A percentile compares a stretch with the other conserved stretches of the same genome.
Evolutionary conservation across 35 echinoderm and acorn worm genomes (phyloP).

Genomic region (Diadema setosum): DNA sequence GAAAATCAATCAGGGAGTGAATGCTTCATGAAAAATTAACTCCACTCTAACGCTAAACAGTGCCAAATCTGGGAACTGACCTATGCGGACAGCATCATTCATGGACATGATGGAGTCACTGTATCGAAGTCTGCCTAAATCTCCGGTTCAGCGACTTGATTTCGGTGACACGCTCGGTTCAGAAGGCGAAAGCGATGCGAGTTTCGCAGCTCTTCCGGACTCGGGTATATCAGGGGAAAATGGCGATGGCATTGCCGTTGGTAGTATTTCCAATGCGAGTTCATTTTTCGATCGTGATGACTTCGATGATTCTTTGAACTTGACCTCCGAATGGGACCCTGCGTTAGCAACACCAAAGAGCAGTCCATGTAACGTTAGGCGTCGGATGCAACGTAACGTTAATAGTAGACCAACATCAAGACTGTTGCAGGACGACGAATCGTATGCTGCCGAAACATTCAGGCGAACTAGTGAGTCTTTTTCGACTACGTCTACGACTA

Average conservation of each 20-base stretch:
- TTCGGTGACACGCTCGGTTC: slow-evolving; percentile 45
- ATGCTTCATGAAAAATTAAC: too few species aligned
- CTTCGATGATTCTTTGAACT: slow-evolving; percentile 18
- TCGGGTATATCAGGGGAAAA: neutral
- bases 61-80: too few species aligned
- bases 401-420: neutral
- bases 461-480: neutral
- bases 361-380: slow-evolving; percentile 45
- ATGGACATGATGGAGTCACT: too few species aligned
- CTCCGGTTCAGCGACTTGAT: slow-evolving; percentile 68
- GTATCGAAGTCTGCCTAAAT: neutral
- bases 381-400: neutral
- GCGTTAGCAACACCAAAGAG: slow-evolving; percentile 83
- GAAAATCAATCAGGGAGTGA: too few species aligned
- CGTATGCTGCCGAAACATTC: neutral
- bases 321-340: slow-evolving; percentile 67
- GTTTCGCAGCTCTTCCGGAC: neutral
- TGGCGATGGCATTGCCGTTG: slow-evolving; percentile 20
- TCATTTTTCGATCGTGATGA: slow-evolving; percentile 31
- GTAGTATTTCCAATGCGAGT: slow-evolving; percentile 32
- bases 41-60: too few species aligned
- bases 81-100: too few species aligned
- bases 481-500: neutral
- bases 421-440: neutral
- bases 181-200: slow-evolving; percentile 60